Evolutionary conservation across 2,113 vertebrate genomes (phyloP), one percentile per base, ranked within the genome.

Genomic region (Trematomus loennbergii): DNA sequence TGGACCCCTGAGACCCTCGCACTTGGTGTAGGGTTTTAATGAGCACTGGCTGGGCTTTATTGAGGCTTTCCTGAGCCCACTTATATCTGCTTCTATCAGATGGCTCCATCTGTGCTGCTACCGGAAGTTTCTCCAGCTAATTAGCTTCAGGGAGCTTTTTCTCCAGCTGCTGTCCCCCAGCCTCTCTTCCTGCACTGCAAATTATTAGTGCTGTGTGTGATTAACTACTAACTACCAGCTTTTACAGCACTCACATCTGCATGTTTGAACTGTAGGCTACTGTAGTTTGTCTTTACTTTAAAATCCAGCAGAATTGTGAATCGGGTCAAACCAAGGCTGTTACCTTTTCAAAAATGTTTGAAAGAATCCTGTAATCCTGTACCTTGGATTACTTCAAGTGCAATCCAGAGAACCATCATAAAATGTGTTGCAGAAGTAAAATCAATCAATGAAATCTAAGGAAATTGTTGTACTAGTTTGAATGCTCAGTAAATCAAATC

Each of bases 21-120:
- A 86, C 85, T 92, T 83, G 83, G 83, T 84, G 75, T 53, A 64
- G 79, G 88, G 83, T 87, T 93, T 91, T 92, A 90, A 92, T 92
- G 89, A 92, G 91, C 86, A 76, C 66, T 77, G 62, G 82, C 66
- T 75, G 71, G 52, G 83, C 72, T 88, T 86, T 81, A 78, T 64
- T 72, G 70, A 88, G 78, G 75, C 69, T 87, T 87, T 79, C 67
- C 74, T 77, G 59, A 76, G 72, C 82, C 75, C 79, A 57, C 68
- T 85, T 72, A 62, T 81, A 87, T 84, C 36, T 71, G 25, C 66
- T 81, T 72, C 71, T 50, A 66, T 72, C 78, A 48, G 60, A 33
- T 73, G 76, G 60, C 46, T 79, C 70, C 69, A 60, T 92, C 85
- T 86, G 65, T 68, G 79, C 70, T 59, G 62, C 63, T 63, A 72